Percentiles rank a stretch among this genome's conserved stretches.
Evolutionary conservation across 2,113 vertebrate species (phyloP).

Genomic region (Nycticryphes semicollaris): DNA sequence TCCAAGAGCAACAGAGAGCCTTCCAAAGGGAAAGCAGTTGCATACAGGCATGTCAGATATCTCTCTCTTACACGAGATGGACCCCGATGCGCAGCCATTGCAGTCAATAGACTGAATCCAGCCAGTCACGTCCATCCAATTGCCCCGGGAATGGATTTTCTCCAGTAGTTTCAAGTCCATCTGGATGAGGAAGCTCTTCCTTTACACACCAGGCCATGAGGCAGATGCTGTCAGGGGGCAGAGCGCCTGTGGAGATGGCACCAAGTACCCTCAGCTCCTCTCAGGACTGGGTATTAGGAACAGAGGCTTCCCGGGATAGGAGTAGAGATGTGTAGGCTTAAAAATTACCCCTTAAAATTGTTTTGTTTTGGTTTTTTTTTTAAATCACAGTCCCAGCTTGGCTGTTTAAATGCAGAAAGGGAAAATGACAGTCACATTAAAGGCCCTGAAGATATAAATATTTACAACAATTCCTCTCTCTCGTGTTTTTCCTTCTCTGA

Average conservation of each 20-base stretch:
- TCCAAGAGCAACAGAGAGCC: slow-evolving; percentile 51
- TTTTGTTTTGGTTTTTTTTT: too few species aligned
- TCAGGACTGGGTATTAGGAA: background rate
- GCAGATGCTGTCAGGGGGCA: background rate
- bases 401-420: background rate
- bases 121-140: accelerated
- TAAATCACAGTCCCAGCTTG: background rate
- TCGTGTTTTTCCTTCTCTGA: slow-evolving; percentile 20
- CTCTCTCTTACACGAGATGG: background rate
- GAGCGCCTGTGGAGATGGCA: background rate
- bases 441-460: slow-evolving; percentile 34
- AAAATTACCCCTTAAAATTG: background rate
- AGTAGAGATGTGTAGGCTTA: background rate
- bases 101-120: background rate
- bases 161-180: background rate
- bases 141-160: background rate
- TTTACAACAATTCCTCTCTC: slow-evolving; percentile 43
- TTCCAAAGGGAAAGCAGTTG: slow-evolving; percentile 1
- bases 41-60: background rate
- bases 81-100: background rate
- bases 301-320: background rate
- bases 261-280: background rate
- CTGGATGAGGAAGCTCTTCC: background rate
- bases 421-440: background rate
- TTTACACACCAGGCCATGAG: background rate